These are phyloP conservation scores for Siphamia tubifer DNA, from an alignment of 2,113 vertebrate genomes.

Conservation along the genomic window DNA sequence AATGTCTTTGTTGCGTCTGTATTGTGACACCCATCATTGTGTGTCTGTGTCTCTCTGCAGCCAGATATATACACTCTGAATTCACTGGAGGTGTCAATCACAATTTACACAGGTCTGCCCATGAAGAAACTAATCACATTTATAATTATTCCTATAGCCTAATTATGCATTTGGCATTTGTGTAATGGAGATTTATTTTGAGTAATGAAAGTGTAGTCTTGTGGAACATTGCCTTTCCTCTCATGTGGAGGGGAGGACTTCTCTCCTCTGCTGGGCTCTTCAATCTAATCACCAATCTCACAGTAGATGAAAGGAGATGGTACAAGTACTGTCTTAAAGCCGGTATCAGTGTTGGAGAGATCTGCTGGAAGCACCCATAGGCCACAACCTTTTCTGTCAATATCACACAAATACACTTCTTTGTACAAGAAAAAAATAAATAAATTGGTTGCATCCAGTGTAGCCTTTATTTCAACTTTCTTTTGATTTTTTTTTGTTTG, in stretches of 20 bases:
- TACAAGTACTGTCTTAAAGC: constrained; percentile 34
- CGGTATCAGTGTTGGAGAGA: constrained; percentile 45
- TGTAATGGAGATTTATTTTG: constrained; percentile 79
- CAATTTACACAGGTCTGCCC: constrained; percentile 63
- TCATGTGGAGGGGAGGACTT: constrained; percentile 32
- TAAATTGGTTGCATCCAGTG: constrained; percentile 45
- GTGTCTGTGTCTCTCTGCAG: not conserved
- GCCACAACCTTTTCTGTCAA: constrained; percentile 21
- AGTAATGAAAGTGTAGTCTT: constrained; percentile 80
- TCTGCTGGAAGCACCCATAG: constrained; percentile 56
- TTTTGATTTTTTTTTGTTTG: not conserved
- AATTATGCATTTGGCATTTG: constrained; percentile 77
- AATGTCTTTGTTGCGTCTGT: constrained; percentile 25
- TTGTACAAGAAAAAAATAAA: constrained; percentile 21
- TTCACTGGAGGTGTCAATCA: constrained; percentile 69
- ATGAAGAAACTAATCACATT: constrained; percentile 71
- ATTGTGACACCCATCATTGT: constrained; percentile 6
- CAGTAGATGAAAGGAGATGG: constrained; percentile 45
- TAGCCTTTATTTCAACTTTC: constrained; percentile 16
- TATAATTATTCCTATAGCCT: constrained; percentile 74
- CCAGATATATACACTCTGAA: constrained; percentile 30
- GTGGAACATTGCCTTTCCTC: constrained; percentile 78
- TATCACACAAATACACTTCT: constrained; percentile 35
- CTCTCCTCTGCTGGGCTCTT: constrained; percentile 38
- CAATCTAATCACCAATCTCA: constrained; percentile 65